Conservation (phyloP, 2,888 invertebrate genomes). For the Ischnura elegans region DNA sequence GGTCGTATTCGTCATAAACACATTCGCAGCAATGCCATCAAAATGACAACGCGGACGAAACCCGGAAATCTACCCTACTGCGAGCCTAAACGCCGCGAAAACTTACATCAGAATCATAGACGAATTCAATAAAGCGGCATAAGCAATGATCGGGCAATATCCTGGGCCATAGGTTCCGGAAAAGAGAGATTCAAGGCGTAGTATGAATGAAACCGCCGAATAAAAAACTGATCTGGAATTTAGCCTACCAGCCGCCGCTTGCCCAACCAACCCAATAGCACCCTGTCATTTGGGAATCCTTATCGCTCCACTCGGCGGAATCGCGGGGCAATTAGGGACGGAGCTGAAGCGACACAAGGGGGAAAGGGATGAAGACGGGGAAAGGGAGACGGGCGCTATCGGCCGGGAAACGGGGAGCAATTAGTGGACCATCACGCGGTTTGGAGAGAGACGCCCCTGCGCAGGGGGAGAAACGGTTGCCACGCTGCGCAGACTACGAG, state of each 20-base stretch:
- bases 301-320: conserved; percentile 50
- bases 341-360: neutral
- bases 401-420: conserved; percentile 36
- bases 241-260: neutral
- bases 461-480: neutral
- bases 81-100: too few relatives aligned
- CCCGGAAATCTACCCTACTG: too few relatives aligned
- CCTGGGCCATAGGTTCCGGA: too few relatives aligned
- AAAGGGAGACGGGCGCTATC: neutral
- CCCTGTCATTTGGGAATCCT: conserved; percentile 25
- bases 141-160: too few relatives aligned
- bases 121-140: too few relatives aligned
- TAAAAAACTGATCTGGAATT: too few relatives aligned
- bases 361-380: neutral
- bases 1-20: too few relatives aligned
- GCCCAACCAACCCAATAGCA: neutral
- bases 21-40: too few relatives aligned
- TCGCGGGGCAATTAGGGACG: conserved; percentile 19
- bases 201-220: too few relatives aligned
- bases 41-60: too few relatives aligned
- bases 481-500: neutral
- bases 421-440: conserved; percentile 41
- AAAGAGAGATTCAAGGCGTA: too few relatives aligned
- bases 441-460: neutral
- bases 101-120: too few relatives aligned